A percentile compares a stretch with the other conserved stretches of the same genome.
Conservation (phyloP, 2,113 vertebrate genomes). For the Trematomus loennbergii region DNA sequence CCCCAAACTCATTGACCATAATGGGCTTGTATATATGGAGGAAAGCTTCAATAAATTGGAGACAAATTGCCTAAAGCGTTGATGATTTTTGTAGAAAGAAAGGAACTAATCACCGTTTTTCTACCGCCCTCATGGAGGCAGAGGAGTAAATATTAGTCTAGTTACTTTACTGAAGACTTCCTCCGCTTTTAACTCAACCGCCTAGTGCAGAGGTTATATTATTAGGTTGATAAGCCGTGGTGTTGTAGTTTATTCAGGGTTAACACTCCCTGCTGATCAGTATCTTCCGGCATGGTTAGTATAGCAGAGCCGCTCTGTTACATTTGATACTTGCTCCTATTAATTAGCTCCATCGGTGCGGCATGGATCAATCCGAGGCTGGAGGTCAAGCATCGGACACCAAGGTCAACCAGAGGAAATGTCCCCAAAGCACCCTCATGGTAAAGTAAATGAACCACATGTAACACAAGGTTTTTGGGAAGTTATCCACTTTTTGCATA, state of each 20-base stretch:
- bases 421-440: background rate
- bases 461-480: background rate
- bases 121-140: slow-evolving; percentile 5
- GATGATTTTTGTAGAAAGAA: background rate
- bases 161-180: slow-evolving; percentile 38
- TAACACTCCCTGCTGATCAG: slow-evolving; percentile 67
- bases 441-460: background rate
- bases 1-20: background rate
- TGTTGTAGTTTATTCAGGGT: slow-evolving; percentile 54
- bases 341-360: slow-evolving; percentile 73
- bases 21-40: slow-evolving; percentile 14
- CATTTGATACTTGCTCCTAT: slow-evolving; percentile 77
- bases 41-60: background rate
- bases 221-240: no score
- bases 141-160: slow-evolving; percentile 6
- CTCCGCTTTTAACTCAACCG: slow-evolving; percentile 9
- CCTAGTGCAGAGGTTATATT: slow-evolving; percentile 9
- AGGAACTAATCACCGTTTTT: no score
- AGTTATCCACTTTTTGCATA: no score
- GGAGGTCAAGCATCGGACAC: slow-evolving; percentile 65
- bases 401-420: slow-evolving; percentile 68
- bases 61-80: background rate
- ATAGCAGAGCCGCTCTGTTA: slow-evolving; percentile 80
- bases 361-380: slow-evolving; percentile 50
- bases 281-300: slow-evolving; percentile 57